Base-by-base conservation (phyloP, 2,113 vertebrate species). In the Bufo gargarizans region DNA sequence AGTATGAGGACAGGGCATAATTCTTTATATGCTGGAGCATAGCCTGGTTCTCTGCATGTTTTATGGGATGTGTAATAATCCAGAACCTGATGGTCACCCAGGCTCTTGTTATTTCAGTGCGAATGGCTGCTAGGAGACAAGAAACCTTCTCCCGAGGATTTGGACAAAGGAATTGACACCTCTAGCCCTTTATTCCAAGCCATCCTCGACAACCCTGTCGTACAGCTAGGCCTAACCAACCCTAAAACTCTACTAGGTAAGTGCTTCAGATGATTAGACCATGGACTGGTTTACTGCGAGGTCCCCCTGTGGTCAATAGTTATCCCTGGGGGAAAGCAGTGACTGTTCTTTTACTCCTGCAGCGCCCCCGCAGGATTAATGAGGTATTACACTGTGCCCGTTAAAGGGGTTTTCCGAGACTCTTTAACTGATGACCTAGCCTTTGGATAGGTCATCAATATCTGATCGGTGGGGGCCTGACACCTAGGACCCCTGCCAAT, bases 61-160 rank as follows among this genome's bases (percentile, higher is more conserved):
- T n/a, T 22, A 72, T 45, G 43, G 69, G 33, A 76, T 76, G 6
- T 50, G 47, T 8, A 47, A 16, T 49, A 76, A 50, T 59, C 78
- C 56, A 17, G 61, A 47, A 50, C 33, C 45, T 7, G 11, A 19
- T 49, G 59, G 10, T 85, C 20, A 89, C 19, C 55, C 49, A 33
- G 77, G 55, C 89, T 88, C 67, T 91, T 86, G 2, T 13, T 91
- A 56, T 91, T 90, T 47, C 91, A 99, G 98, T 99, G 98, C 4
- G 98, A 99, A 90, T 99, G 98, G 98, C 94, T 99, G 92, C 95
- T 99, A 90, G 98, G 98, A 74, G 98, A 99, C 94, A 95, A 97
- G 90, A 98, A 97, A 91, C 98, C 97, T 17, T 98, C 97, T 47
- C 97, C 98, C 1, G 98, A 99, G 91, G 97, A 98, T 90, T 93